Evolutionary conservation across 2,113 vertebrate species (phyloP).

Genomic region (Xiphias gladius): DNA sequence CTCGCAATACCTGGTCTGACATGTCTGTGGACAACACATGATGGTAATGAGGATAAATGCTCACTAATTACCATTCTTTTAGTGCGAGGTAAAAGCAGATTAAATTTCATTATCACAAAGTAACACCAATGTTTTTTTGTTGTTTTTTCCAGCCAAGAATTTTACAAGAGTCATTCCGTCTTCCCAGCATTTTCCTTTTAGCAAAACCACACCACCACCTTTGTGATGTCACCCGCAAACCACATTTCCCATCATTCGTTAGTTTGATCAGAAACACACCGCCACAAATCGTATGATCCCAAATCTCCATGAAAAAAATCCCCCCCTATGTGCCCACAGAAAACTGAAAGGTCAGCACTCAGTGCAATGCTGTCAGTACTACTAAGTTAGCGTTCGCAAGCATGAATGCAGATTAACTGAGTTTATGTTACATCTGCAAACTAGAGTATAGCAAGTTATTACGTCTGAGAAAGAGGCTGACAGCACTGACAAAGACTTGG

Average conservation of each 20-base stretch:
- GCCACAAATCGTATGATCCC: conserved; percentile 2
- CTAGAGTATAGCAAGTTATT: conserved; percentile 5
- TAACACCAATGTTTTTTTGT: neutral
- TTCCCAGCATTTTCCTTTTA: neutral
- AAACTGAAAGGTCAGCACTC: neutral
- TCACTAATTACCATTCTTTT: neutral
- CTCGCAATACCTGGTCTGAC: conserved; percentile 95
- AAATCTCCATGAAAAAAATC: conserved; percentile 13
- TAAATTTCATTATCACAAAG: no score
- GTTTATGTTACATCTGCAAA: conserved; percentile 26
- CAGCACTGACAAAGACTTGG: conserved; percentile 14
- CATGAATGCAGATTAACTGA: conserved; percentile 18
- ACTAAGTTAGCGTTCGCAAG: conserved; percentile 17
- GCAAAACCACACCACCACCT: conserved; percentile 9
- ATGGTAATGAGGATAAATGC: neutral
- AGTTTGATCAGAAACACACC: conserved; percentile 31
- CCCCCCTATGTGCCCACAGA: conserved; percentile 9
- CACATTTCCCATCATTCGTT: conserved; percentile 8
- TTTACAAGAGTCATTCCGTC: neutral
- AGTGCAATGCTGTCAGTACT: conserved; percentile 35
- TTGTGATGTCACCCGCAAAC: neutral
- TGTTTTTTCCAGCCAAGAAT: neutral
- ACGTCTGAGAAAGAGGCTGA: conserved; percentile 9
- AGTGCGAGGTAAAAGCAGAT: neutral
- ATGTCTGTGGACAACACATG: conserved; percentile 85